phyloP scores from a whole-genome alignment of 2,888 invertebrate species.

The Linnaemya tessellans region DNA sequence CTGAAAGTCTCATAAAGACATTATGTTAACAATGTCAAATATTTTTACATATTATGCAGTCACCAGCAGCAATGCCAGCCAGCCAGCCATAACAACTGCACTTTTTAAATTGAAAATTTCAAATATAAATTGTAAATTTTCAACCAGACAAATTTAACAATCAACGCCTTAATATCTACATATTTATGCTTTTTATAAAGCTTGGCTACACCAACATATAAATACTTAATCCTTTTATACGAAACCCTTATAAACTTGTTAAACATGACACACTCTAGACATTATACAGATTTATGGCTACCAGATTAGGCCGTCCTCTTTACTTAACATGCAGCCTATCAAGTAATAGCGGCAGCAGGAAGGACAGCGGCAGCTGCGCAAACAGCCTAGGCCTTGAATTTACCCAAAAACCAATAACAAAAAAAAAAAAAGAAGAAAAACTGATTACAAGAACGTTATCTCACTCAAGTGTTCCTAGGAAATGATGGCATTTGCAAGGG shows the following conservation, averaged over 20 bases:
- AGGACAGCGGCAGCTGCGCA: neutral
- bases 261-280: conserved; percentile 55
- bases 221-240: conserved; percentile 27
- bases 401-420: neutral
- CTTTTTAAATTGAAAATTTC: neutral
- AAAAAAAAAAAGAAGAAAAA: neutral
- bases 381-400: conserved; percentile 55
- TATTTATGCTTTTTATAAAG: conserved; percentile 2
- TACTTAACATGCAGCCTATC: conserved; percentile 33
- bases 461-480: conserved; percentile 31
- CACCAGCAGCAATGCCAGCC: conserved; percentile 21
- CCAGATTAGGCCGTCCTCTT: conserved; percentile 61
- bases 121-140: conserved; percentile 27
- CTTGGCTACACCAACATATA: conserved; percentile 1
- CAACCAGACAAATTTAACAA: conserved; percentile 49
- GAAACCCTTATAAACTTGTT: conserved; percentile 56
- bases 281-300: conserved; percentile 66
- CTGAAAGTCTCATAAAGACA: conserved; percentile 23
- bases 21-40: conserved; percentile 40
- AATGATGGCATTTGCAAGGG: conserved; percentile 41
- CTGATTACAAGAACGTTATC: conserved; percentile 59
- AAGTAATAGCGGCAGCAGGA: conserved; percentile 8
- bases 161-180: conserved; percentile 56
- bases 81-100: neutral
- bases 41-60: neutral